phyloP scores from a whole-genome alignment of 2,797 vertebrate species.

The Heterohyrax brucei region DNA sequence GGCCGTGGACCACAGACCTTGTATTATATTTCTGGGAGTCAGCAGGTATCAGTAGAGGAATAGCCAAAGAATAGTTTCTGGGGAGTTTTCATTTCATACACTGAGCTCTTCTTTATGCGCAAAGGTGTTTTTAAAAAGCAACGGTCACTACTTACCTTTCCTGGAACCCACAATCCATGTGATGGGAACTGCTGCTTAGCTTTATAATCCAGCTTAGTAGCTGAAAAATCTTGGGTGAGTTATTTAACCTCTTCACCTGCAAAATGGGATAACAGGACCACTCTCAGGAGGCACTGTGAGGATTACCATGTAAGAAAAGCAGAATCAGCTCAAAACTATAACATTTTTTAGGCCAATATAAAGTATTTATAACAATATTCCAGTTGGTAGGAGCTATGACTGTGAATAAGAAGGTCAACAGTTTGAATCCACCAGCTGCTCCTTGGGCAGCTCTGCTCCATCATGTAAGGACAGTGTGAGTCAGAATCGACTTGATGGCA shows the following conservation, averaged over 20 bases:
- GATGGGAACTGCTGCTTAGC: not conserved
- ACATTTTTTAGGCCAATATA: not conserved
- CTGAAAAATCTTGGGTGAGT: not conserved
- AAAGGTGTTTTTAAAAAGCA: constrained; percentile 16
- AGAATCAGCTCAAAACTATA: not conserved
- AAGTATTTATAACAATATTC: not conserved
- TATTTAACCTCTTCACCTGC: not conserved
- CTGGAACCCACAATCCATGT: not conserved
- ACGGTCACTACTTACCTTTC: not conserved
- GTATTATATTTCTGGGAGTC: constrained; percentile 60
- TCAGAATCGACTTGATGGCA: not conserved
- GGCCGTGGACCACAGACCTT: not conserved
- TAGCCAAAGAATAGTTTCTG: constrained; percentile 62
- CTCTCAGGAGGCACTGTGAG: not conserved
- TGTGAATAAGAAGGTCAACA: too few relatives aligned
- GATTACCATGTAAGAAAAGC: not conserved
- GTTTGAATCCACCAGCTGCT: too few relatives aligned
- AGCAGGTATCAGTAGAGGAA: constrained; percentile 76
- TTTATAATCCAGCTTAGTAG: fast-evolving
- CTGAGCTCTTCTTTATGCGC: not conserved
- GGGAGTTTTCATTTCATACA: constrained; percentile 56
- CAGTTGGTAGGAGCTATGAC: not conserved
- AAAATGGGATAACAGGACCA: not conserved
- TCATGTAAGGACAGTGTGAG: not conserved
- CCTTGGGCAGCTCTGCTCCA: too few relatives aligned